These are phyloP conservation scores for Misgurnus mizolepis DNA, from an alignment of 2,113 vertebrate species.

Conservation along the genomic window DNA sequence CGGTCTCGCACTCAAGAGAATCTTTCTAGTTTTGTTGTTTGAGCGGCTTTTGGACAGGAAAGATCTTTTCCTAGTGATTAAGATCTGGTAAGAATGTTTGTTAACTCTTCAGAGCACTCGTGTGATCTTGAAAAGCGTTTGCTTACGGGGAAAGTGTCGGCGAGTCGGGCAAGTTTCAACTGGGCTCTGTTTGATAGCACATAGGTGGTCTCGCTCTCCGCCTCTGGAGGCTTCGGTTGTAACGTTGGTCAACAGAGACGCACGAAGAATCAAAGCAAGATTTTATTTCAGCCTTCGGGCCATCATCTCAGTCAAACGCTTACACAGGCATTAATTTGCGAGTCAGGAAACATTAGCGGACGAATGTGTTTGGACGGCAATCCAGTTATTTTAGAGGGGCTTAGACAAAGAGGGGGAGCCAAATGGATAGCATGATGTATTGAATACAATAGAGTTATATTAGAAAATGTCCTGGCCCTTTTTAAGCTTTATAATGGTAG, in stretches of 20 bases:
- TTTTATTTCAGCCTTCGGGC: constrained; percentile 53
- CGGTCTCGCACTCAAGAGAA: constrained; percentile 3
- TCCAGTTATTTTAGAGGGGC: constrained; percentile 64
- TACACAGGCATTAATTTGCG: constrained; percentile 59
- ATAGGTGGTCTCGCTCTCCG: constrained; percentile 66
- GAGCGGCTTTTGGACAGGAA: constrained; percentile 63
- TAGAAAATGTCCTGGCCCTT: too few relatives aligned
- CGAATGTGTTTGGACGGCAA: constrained; percentile 76
- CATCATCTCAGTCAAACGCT: constrained; percentile 59
- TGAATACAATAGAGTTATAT: neutral
- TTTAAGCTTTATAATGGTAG: too few relatives aligned
- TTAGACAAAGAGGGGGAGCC: constrained; percentile 29
- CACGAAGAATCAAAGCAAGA: constrained; percentile 20
- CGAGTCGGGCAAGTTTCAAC: constrained; percentile 49
- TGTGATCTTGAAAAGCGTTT: constrained; percentile 1
- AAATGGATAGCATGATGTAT: neutral
- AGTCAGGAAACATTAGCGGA: constrained; percentile 70
- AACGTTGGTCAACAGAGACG: constrained; percentile 51
- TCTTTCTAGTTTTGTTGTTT: constrained; percentile 55
- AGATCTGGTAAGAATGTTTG: constrained; percentile 61
- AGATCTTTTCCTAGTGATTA: constrained; percentile 63
- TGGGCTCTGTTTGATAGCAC: constrained; percentile 54
- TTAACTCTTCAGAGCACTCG: constrained; percentile 56
- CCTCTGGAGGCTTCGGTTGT: constrained; percentile 55
- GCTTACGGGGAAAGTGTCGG: neutral